Base-by-base conservation (phyloP, 2,797 vertebrate species). In the Oreortyx pictus region DNA sequence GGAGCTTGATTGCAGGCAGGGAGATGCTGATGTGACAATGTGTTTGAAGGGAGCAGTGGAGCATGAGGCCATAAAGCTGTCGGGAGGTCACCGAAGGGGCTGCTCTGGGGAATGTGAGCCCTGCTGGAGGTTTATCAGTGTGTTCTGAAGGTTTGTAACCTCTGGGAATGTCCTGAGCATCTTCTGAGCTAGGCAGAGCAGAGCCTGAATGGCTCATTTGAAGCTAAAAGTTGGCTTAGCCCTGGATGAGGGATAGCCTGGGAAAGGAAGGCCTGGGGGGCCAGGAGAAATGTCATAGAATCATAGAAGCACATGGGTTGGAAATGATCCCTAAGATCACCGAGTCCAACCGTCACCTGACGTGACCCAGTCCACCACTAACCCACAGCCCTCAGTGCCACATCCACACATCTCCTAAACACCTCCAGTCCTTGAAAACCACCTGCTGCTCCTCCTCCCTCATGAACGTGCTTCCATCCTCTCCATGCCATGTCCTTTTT, bases 71-170 rank as follows among this genome's bases (percentile, higher is more conserved):
- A 6, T 37, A 74, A 67, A 50, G 13, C 25, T 10, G 0, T 4
- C 0, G 0, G 17, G 25, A 67, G 39, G 41, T 61, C 7, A 2
- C 9, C 4, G 18, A 57, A 25, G 24, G 2, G 52, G 7, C 24
- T 35, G 74, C 41, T 43, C 5, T 49, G 37, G 1, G 9, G 35
- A 3, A n/a, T 25, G 31, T 0, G 2, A 73, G 14, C 39, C 24
- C 50, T 59, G 62, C 67, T 61, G 64, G 41, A 27, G 24, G 61
- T 79, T 86, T 41, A 47, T 27, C n/a, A 1, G 14, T 7, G 18
- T 23, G 20, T 13, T 65, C 31, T 16, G 54, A 64, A 52, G n/a
- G 25, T 73, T 80, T 85, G 8, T 44, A 31, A 64, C 25, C 33
- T 57, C n/a, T 25, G 49, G 52, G 74, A 64, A 49, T 64, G 59